Evolutionary conservation across 1,140 invertebrate species (phyloP), one percentile per base, ranked within the genome.

Genomic region (Sycophaga agraensis): DNA sequence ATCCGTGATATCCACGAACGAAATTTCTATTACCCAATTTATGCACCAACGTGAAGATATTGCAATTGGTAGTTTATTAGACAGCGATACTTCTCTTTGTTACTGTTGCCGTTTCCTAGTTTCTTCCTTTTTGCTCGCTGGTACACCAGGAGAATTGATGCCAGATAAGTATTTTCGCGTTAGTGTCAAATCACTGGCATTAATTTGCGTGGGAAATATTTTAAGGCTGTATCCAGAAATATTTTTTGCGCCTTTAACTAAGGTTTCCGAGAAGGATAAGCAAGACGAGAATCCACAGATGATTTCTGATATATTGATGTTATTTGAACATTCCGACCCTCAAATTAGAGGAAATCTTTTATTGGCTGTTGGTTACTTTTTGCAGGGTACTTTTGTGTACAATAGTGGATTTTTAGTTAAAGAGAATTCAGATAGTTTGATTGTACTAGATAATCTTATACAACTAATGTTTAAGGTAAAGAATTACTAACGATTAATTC

Each of bases 171-270:
- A 76, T 40, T 87, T 92, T 9, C 82, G 93, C 31, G 91, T 96
- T 14, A 94, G 92, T 61, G 87, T 94, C 0, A 94, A 95, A 81
- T 87, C 90, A 1, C 83, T 93, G 31, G 90, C 92, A 1, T 71
- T 95, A 4, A 86, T 84, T 31, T 93, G 91, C 74, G 69, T 96
- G 2, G 84, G 86, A 2, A 84, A 85, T 43, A 84, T 91, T 28
- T 73, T 93, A 24, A 82, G 82, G 26, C 68, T 94, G 28, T 86
- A 87, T 69, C 91, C 93, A 0, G 80, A 85, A 54, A 74, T 88
- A n/a, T 85, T 92, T 48, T 72, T 78, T 22, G 68, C 69, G 39
- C 71, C 71, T 7, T 51, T 82, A 5, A 68, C 73, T n/a, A 81
- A 77, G 68, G 62, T 66, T 16, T 26, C 65, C 3, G 69, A 54